Base-by-base conservation (phyloP, 35 echinoderm and acorn worm genomes). In the Heliocidaris tuberculata region DNA sequence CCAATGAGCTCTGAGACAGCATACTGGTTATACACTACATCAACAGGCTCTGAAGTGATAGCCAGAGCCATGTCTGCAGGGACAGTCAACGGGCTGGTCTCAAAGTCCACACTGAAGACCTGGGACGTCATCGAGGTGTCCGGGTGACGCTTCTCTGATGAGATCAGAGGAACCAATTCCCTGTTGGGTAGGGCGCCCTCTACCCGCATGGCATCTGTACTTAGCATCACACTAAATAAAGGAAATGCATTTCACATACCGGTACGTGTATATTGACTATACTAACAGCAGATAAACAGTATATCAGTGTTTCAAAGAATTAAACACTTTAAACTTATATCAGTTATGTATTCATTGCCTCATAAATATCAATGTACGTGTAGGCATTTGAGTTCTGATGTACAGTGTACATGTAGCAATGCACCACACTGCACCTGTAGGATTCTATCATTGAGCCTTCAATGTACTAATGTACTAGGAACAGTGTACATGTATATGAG, bases 21-120 rank as follows among this genome's bases (percentile, higher is more conserved):
- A 56, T 97, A 93, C 98, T 99, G 94, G 92, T 99, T 96, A 85
- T 99, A 99, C n/a, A 96, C 95, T 31, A 99, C 86, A 85, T 99
- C 98, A 0, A 99, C 93, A 88, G 98, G 98, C 89, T 99, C 98
- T 35, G 96, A 95, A 29, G 96, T 99, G 4, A 99, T 96, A 6
- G 98, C 95, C 7, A 99, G 60, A 30, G 97, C 96, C 50, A 95
- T 88, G 88, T 99, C 98, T 35, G 98, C 98, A 32, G 85, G 86
- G 47, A 97, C 96, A 49, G 86, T 94, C 61, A 97, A 88, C 17
- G 98, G 98, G 31, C 92, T 95, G 31, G 97, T 96, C 88, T 99
- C 98, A 93, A 99, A 97, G 91, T 99, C 98, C 31, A 97, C 90
- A 30, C 61, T 96, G 92, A 99, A 96, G 48, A 99, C 95, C 88